Evolutionary conservation across 2,888 invertebrate genomes (phyloP), one percentile per base, ranked within the genome.

Genomic region (Dugesia japonica): DNA sequence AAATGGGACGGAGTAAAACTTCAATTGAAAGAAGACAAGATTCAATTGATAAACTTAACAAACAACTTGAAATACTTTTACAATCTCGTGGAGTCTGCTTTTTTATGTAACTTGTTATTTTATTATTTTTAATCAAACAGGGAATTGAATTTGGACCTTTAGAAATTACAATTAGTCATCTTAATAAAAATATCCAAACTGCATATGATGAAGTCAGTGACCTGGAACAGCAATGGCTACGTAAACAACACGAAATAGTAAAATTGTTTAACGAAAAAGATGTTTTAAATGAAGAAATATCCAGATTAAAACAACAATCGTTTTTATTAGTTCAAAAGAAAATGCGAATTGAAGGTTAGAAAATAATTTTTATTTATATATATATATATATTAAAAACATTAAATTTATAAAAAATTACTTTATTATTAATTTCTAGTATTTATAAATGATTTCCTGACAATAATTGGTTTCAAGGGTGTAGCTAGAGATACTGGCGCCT

Each of bases 101-200:
- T 76, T 1, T 76, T 26, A 23, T 1, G 17, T 1, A 23, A 77
- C 38, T n/a, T n/a, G n/a, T n/a, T n/a, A n/a, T 38, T 13, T 38
- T 38, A 38, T 38, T 9, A 38, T 38, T 9, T 13, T 38, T 38
- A 13, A 38, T 38, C 17, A 17, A 13, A n/a, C 79, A 84, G 84
- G 85, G 85, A 76, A 81, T 83, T 27, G 85, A 85, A 80, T 79
- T 85, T 0, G 84, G 84, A 26, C 85, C 85, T 28, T 79, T 85
- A 79, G 85, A 85, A 80, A 82, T 84, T 74, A 80, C 82, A 72
- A 83, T 84, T 79, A 83, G 84, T 79, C 83, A 83, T 0, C 81
- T 85, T 71, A 81, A 82, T 79, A 84, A 84, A 80, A 83, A 83
- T 0, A 83, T 85, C 26, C 82, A 82, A 42, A 81, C 80, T 0